phyloP scores from a whole-genome alignment of 2,113 vertebrate genomes.

The Hylia prasina region DNA sequence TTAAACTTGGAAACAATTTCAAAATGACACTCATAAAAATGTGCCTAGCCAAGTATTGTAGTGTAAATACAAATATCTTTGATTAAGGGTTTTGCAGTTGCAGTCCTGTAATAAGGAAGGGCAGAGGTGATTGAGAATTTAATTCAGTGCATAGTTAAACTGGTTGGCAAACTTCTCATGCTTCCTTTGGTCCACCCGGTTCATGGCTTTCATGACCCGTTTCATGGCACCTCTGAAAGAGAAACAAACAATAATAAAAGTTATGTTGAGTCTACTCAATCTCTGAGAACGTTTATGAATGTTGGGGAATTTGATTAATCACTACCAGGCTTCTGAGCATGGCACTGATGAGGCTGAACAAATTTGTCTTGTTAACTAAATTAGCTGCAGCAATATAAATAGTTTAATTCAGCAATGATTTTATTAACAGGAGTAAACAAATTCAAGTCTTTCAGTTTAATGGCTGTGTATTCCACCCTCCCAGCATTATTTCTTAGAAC shows the following conservation, averaged over 20 bases:
- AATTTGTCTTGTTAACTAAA: conserved; percentile 66
- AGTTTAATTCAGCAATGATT: conserved; percentile 54
- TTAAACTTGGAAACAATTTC: not conserved
- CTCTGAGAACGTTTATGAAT: not conserved
- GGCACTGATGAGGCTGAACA: conserved; percentile 65
- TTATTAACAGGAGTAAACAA: conserved; percentile 70
- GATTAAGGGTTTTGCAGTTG: not conserved
- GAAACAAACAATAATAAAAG: not conserved
- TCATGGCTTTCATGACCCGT: conserved; percentile 82
- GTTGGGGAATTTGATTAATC: conserved; percentile 36
- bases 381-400: conserved; percentile 63
- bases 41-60: not conserved
- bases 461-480: not conserved
- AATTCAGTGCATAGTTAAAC: conserved; percentile 94
- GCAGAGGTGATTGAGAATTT: not conserved
- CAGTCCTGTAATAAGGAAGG: not conserved
- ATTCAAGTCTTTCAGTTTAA: conserved; percentile 38
- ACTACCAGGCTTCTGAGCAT: conserved; percentile 13
- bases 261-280: not conserved
- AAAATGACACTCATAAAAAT: not conserved
- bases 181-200: conserved; percentile 82
- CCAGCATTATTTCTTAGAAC: not conserved
- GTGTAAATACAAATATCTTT: not conserved
- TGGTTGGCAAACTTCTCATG: conserved; percentile 97
- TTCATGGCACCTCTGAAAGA: conserved; percentile 81